A percentile compares a stretch with the other conserved stretches of the same genome.
Conservation (phyloP, 64 coral and sea anemone genomes). For the Montipora foliosa region DNA sequence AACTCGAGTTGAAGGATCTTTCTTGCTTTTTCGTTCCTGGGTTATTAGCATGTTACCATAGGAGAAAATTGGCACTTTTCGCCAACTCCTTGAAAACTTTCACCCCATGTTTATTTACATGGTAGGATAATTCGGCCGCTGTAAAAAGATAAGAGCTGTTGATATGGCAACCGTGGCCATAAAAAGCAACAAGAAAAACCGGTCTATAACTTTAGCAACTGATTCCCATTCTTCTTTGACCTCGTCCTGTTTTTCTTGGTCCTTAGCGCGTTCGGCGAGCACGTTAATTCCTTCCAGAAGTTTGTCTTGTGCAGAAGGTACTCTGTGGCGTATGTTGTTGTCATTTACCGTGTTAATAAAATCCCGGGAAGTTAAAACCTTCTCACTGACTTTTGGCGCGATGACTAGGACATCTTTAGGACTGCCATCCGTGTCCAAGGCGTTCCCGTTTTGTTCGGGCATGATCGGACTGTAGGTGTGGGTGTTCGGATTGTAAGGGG, state of each 20-base stretch:
- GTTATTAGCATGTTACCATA: background rate
- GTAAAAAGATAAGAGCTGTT: constrained; percentile 91
- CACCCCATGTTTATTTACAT: constrained; percentile 69
- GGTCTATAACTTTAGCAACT: constrained; percentile 94
- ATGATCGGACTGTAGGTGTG: constrained; percentile 70
- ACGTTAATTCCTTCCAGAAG: constrained; percentile 87
- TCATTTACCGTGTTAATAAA: constrained; percentile 91
- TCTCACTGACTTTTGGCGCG: constrained; percentile 80
- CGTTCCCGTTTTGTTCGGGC: constrained; percentile 86
- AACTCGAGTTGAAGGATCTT: background rate
- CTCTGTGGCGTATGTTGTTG: constrained; percentile 77
- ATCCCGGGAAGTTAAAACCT: constrained; percentile 76
- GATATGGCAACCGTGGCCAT: constrained; percentile 95
- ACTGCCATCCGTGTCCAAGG: constrained; percentile 58
- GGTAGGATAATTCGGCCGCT: constrained; percentile 87
- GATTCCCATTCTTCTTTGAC: constrained; percentile 93
- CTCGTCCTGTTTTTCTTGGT: constrained; percentile 87
- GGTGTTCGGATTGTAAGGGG: constrained; percentile 44
- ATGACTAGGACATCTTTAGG: constrained; percentile 89
- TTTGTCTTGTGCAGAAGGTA: constrained; percentile 55
- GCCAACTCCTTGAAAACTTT: background rate
- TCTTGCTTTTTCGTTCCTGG: background rate
- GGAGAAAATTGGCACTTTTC: background rate
- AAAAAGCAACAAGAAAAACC: constrained; percentile 89
- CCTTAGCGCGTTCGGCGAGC: constrained; percentile 77